Percentiles rank a stretch among this genome's conserved stretches.
Conservation (phyloP, 2,113 vertebrate species). For the Rallus limicola region DNA sequence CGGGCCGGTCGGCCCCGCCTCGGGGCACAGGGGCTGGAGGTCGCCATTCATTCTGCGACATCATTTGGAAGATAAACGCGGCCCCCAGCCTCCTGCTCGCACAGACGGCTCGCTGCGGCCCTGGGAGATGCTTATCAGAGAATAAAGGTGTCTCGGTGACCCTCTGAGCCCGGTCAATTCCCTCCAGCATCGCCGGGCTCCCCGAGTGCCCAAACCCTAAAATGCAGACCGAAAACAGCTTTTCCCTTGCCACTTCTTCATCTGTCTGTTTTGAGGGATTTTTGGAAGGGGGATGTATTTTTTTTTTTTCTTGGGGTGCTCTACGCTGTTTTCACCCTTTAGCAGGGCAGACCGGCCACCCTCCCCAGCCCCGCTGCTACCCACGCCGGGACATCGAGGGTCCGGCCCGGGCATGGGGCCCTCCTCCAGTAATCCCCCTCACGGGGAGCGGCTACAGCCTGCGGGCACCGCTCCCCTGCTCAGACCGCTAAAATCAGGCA, state of each 20-base stretch:
- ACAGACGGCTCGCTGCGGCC: background rate
- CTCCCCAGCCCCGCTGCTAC: background rate
- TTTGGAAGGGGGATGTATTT: fast-evolving
- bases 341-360: background rate
- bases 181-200: fast-evolving
- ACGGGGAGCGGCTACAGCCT: background rate
- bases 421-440: background rate
- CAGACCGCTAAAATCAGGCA: background rate
- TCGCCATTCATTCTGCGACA: background rate
- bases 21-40: background rate
- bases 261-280: background rate
- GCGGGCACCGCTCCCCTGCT: background rate
- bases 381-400: background rate
- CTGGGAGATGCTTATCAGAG: background rate
- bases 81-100: background rate
- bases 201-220: background rate
- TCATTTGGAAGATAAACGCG: background rate
- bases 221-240: background rate
- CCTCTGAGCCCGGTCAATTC: fast-evolving
- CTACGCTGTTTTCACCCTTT: background rate
- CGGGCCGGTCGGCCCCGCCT: too few species aligned
- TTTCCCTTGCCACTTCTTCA: background rate
- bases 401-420: too few species aligned
- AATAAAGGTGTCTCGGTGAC: background rate
- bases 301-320: background rate